Evolutionary conservation across 2,113 vertebrate genomes (phyloP).

Genomic region (Nothoprocta perdicaria): DNA sequence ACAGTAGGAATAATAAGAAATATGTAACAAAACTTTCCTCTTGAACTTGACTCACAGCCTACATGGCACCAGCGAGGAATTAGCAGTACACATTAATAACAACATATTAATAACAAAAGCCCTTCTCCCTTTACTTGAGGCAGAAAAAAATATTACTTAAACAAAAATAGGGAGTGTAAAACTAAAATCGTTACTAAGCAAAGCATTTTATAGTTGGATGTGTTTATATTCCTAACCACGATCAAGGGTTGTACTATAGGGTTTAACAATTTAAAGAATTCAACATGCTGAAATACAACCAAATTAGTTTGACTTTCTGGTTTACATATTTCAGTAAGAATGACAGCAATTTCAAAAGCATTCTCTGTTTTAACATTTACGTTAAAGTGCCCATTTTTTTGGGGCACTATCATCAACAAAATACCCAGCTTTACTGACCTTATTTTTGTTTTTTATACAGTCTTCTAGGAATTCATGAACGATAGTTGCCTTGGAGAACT

Average conservation of each 20-base stretch:
- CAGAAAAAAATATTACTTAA: not conserved
- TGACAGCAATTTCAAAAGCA: not conserved
- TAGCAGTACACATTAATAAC: not conserved
- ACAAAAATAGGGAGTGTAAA: not conserved
- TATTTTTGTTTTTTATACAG: conserved; percentile 56
- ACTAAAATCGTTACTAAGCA: not conserved
- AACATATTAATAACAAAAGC: not conserved
- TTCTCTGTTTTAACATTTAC: not conserved
- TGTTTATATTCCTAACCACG: not conserved
- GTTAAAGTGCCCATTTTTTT: not conserved
- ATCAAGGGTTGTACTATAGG: not conserved
- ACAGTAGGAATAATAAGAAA: not conserved
- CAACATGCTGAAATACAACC: not conserved
- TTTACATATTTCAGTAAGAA: not conserved
- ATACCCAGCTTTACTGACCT: conserved; percentile 48
- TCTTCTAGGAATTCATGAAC: conserved; percentile 61
- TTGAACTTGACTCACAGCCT: not conserved
- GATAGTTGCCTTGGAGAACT: not conserved
- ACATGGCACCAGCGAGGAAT: not conserved
- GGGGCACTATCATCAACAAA: not conserved
- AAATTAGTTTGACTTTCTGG: not conserved
- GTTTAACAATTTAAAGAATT: not conserved
- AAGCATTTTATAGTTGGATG: not conserved
- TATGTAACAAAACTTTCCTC: not conserved
- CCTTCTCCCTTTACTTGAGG: not conserved